These are phyloP conservation scores for Quadriops clusia DNA, from an alignment of 2,888 invertebrate genomes.

Conservation along the genomic window DNA sequence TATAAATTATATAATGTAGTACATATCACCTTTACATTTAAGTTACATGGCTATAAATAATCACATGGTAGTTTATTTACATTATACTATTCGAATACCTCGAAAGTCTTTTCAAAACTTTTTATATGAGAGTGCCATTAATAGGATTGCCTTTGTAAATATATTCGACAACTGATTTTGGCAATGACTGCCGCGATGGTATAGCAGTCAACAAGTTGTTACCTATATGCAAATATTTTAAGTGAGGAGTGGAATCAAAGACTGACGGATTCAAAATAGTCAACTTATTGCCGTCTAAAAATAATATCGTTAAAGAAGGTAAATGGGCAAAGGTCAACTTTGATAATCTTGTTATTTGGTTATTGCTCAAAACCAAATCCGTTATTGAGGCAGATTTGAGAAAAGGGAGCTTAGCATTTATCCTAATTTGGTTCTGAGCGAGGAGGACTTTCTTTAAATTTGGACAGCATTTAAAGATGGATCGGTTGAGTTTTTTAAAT, in stretches of 20 bases:
- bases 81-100: too few relatives aligned
- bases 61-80: too few relatives aligned
- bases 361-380: conserved; percentile 27
- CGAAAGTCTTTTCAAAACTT: too few relatives aligned
- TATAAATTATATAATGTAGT: too few relatives aligned
- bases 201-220: conserved; percentile 20
- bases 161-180: conserved; percentile 7
- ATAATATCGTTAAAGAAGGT: conserved; percentile 23
- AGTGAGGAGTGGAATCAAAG: conserved; percentile 21
- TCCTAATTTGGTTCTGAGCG: conserved; percentile 17
- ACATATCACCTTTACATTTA: too few relatives aligned
- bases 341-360: conserved; percentile 23
- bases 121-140: too few relatives aligned
- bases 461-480: conserved; percentile 16
- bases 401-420: conserved; percentile 24
- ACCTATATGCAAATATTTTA: conserved; percentile 28
- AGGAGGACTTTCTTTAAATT: conserved; percentile 25
- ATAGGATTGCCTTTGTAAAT: conserved; percentile 12
- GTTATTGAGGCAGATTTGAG: conserved; percentile 23
- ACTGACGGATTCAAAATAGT: conserved; percentile 20
- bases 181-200: conserved; percentile 10
- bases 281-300: conserved; percentile 28
- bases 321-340: conserved; percentile 22
- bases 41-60: too few relatives aligned
- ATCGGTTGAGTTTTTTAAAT: conserved; percentile 20